Evolutionary conservation across 1,140 invertebrate genomes (phyloP).

Genomic region (Polypedilum vanderplanki): DNA sequence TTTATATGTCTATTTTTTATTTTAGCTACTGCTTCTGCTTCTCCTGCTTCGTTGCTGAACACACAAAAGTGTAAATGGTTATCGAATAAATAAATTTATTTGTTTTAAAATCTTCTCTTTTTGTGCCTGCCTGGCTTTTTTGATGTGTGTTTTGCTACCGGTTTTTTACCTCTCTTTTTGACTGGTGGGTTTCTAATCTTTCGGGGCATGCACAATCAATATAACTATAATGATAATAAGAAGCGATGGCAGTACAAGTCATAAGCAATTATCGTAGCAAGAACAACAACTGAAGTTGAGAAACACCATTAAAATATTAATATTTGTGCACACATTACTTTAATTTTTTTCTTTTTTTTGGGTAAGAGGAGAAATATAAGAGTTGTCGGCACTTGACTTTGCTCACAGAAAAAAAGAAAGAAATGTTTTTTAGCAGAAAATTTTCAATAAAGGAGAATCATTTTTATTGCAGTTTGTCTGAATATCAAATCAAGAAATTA

Average conservation of each 20-base stretch:
- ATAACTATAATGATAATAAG: neutral
- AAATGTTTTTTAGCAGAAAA: neutral
- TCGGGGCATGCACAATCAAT: neutral
- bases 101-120: constrained; percentile 21
- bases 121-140: neutral
- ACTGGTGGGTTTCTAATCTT: constrained; percentile 1
- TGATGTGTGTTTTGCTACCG: constrained; percentile 20
- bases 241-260: neutral
- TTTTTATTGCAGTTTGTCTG: too few relatives aligned
- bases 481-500: too few relatives aligned
- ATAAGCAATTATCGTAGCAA: constrained; percentile 15
- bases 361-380: neutral
- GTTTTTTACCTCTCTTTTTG: neutral
- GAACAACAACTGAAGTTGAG: neutral
- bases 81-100: constrained; percentile 20
- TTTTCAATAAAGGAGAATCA: too few relatives aligned
- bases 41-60: neutral
- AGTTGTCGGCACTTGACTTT: neutral
- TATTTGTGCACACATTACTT: constrained; percentile 26
- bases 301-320: constrained; percentile 23
- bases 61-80: constrained; percentile 25
- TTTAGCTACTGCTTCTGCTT: neutral
- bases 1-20: neutral
- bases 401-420: neutral
- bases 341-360: neutral